Percentiles rank a stretch among this genome's conserved stretches.
phyloP scores from a whole-genome alignment of 2,113 vertebrate species.

The Procapra przewalskii region DNA sequence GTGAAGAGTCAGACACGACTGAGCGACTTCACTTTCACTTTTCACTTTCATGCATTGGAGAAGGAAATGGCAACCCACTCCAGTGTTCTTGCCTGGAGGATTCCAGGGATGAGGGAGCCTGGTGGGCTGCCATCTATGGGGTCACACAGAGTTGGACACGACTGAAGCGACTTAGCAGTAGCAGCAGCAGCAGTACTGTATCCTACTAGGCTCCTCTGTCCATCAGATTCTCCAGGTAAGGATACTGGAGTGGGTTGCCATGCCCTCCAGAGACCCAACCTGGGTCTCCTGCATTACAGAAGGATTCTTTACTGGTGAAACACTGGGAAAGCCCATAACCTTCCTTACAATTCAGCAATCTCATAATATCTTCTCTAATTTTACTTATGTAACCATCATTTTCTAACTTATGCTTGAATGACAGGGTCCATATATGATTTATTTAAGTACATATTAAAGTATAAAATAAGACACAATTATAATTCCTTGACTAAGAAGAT shows the following conservation, averaged over 20 bases:
- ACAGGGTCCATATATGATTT: background rate
- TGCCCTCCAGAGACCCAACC: background rate
- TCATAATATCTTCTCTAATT: background rate
- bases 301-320: background rate
- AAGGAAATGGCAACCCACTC: too few species aligned
- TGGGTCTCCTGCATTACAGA: background rate
- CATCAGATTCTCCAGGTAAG: background rate
- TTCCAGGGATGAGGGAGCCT: too few species aligned
- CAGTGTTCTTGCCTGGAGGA: too few species aligned
- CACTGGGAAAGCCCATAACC: background rate
- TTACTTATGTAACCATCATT: background rate
- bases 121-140: too few species aligned
- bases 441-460: background rate
- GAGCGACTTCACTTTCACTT: too few species aligned
- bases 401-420: conserved; percentile 13
- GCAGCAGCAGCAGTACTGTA: background rate
- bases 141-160: fast-evolving
- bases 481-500: background rate
- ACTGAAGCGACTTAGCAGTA: too few species aligned
- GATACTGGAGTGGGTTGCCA: background rate
- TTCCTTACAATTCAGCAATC: background rate
- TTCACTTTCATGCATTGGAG: too few species aligned
- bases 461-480: background rate
- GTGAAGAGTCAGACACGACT: too few species aligned
- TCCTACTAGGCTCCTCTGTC: background rate